Evolutionary conservation across 2,888 invertebrate genomes (phyloP).

Genomic region (Lithophane leautieri): DNA sequence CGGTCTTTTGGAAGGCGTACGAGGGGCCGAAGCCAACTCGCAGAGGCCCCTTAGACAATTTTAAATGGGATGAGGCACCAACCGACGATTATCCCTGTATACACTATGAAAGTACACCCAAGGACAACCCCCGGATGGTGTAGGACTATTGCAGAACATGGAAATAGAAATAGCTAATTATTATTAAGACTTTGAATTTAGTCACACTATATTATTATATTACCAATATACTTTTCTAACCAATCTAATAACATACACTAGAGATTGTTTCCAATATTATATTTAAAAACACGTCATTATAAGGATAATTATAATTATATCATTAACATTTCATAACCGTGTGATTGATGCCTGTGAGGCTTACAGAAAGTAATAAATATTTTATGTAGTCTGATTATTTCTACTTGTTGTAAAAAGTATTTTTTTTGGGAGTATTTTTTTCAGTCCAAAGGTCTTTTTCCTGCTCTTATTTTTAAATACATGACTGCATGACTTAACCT

Average conservation of each 20-base stretch:
- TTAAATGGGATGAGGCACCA: too few species aligned
- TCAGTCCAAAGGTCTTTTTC: slow-evolving; percentile 2
- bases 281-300: not conserved
- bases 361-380: slow-evolving; percentile 43
- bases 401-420: slow-evolving; percentile 22
- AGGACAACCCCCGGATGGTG: too few species aligned
- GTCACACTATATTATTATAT: too few species aligned
- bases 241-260: not conserved
- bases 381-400: slow-evolving; percentile 38
- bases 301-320: not conserved
- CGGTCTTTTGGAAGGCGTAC: too few species aligned
- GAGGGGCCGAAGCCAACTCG: too few species aligned
- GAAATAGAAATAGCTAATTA: too few species aligned
- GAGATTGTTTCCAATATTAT: not conserved
- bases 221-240: not conserved
- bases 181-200: too few species aligned
- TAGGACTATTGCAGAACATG: too few species aligned
- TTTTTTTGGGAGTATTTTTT: slow-evolving; percentile 3
- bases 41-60: too few species aligned
- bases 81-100: too few species aligned
- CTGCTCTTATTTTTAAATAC: slow-evolving; percentile 29
- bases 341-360: slow-evolving; percentile 10
- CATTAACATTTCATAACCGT: slow-evolving; percentile 12
- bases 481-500: slow-evolving; percentile 4
- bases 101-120: too few species aligned